A percentile compares a stretch with the other conserved stretches of the same genome.
phyloP scores from a whole-genome alignment of 2,797 vertebrate genomes.

The Pipistrellus nathusii region DNA sequence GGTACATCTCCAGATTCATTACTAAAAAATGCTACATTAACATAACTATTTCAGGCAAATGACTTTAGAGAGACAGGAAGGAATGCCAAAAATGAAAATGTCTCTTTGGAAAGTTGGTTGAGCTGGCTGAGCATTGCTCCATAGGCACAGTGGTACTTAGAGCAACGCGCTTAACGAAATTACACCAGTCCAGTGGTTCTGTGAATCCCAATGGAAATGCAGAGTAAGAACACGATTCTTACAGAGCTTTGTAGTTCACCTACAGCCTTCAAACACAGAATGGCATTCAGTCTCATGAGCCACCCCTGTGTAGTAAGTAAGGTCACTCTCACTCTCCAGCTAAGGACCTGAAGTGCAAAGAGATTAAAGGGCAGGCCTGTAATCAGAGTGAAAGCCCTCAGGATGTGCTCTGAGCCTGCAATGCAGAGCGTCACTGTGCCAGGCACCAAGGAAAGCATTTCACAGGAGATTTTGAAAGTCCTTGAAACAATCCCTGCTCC shows the following conservation, averaged over 20 bases:
- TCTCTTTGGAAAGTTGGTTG: background rate
- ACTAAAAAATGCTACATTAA: conserved; percentile 42
- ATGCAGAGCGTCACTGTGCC: background rate
- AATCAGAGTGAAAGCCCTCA: background rate
- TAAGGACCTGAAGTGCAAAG: background rate
- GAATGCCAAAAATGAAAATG: background rate
- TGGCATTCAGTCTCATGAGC: background rate
- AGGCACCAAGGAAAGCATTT: background rate
- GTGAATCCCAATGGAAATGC: background rate
- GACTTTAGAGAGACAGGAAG: conserved; percentile 25
- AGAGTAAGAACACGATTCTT: background rate
- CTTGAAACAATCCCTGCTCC: background rate
- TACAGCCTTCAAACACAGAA: background rate
- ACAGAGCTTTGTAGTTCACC: background rate
- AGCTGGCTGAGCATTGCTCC: background rate
- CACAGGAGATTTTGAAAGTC: background rate
- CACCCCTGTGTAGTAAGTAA: background rate
- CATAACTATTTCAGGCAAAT: conserved; percentile 1
- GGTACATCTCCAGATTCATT: background rate
- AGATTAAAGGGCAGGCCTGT: background rate
- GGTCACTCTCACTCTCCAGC: background rate
- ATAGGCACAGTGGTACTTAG: background rate
- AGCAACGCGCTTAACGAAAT: background rate
- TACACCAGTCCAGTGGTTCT: background rate
- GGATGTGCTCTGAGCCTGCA: background rate